Evolutionary conservation across 2,113 vertebrate species (phyloP).

Genomic region (Falcunculus frontatus): DNA sequence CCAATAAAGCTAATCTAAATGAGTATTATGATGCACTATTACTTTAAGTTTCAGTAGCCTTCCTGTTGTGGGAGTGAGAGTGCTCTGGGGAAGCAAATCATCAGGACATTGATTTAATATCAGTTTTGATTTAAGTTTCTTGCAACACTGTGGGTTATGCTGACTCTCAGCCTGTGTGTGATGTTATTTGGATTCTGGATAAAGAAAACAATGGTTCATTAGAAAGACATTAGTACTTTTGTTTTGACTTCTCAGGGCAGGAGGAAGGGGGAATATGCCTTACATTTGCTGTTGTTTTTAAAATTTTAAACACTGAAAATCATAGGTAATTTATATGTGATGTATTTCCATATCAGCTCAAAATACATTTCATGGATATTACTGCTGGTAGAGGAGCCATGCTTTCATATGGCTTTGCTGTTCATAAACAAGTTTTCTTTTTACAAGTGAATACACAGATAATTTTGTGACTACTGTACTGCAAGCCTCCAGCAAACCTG

Average conservation of each 20-base stretch:
- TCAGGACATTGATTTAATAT: conserved; percentile 51
- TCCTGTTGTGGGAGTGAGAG: neutral
- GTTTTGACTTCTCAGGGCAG: neutral
- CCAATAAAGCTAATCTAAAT: neutral
- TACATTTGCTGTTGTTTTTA: neutral
- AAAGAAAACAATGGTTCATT: neutral
- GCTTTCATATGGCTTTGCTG: neutral
- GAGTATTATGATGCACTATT: neutral
- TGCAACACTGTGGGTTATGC: neutral
- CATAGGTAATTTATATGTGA: neutral
- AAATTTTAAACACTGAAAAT: neutral
- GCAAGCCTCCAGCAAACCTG: neutral
- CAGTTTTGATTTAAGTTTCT: conserved; percentile 39
- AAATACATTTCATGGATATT: neutral
- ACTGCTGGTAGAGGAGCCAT: neutral
- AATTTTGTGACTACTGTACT: neutral
- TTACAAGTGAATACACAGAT: neutral
- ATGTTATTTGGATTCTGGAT: neutral
- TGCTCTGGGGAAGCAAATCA: conserved; percentile 20
- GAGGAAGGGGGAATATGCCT: neutral
- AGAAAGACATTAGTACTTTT: neutral
- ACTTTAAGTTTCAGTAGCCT: neutral
- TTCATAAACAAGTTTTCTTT: neutral
- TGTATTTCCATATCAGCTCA: neutral
- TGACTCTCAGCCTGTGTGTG: neutral